Evolutionary conservation across 2,888 invertebrate species (phyloP), one percentile per base, ranked within the genome.

Genomic region (Plusia festucae): DNA sequence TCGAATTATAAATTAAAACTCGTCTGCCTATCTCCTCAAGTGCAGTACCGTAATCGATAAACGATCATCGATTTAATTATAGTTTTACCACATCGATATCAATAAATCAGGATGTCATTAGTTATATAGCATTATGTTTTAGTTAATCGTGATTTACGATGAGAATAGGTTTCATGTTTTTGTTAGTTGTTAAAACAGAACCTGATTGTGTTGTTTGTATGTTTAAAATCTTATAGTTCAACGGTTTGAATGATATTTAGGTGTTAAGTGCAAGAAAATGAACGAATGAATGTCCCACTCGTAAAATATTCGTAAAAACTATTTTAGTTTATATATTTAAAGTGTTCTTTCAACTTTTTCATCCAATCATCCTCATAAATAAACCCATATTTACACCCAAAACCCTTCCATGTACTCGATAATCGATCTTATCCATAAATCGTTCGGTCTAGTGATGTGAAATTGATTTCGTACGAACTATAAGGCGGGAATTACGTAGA

Each of bases 391-490:
- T 68, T 83, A 83, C 79, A 78, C 70, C 67, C 66, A 62, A 76
- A 77, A 75, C 74, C 76, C 71, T 65, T 65, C 60, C 71, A 74
- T 75, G 71, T 72, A 74, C 74, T 76, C 70, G 76, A 83, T 82
- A 81, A 83, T 85, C 83, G 83, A 88, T 87, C 82, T 82, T 82
- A 82, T 82, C 82, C 81, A 84, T 85, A 82, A 84, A 84, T 85
- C 83, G 83, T 79, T 69, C 56, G 40, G 60, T 70, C 83, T 89
- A 88, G 90, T 87, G 88, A 92, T 90, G 90, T 88, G 88, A 90
- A 92, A 92, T 91, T 90, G 90, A 92, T 91, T 89, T 88, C 86
- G 81, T 79, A 84, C 75, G 73, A 79, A 77, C 77, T 75, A 70
- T 77, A 81, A 89, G 86, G 86, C 85, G 87, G 86, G 88, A 89